Conservation (phyloP, 2,888 invertebrate genomes). For the Pelosia muscerda region DNA sequence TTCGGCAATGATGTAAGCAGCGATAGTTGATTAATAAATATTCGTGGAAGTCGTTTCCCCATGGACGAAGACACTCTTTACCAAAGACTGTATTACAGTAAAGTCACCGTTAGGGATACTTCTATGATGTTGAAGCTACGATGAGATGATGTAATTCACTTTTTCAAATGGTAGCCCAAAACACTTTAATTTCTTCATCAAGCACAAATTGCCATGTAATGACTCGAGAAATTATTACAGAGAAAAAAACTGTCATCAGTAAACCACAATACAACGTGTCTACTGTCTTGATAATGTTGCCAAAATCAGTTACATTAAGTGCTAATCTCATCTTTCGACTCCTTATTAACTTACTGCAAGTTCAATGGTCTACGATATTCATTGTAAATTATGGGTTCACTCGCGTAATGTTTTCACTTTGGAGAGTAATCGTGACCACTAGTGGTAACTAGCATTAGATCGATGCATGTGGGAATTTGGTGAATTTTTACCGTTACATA, state of each 20-base stretch:
- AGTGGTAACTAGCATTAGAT: slow-evolving; percentile 73
- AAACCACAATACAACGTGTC: slow-evolving; percentile 70
- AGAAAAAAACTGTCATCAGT: slow-evolving; percentile 64
- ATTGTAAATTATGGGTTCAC: slow-evolving; percentile 84
- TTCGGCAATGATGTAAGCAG: slow-evolving; percentile 69
- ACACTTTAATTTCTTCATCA: slow-evolving; percentile 16
- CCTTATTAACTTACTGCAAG: slow-evolving; percentile 78
- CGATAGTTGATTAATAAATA: slow-evolving; percentile 79
- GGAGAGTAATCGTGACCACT: slow-evolving; percentile 78
- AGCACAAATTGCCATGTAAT: slow-evolving; percentile 37
- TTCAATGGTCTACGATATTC: slow-evolving; percentile 82
- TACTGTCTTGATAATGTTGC: slow-evolving; percentile 64
- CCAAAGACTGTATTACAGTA: slow-evolving; percentile 37
- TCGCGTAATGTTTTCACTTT: slow-evolving; percentile 82
- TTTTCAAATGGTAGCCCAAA: slow-evolving; percentile 5
- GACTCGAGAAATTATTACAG: slow-evolving; percentile 31
- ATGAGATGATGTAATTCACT: slow-evolving; percentile 49
- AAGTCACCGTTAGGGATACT: too few relatives aligned
- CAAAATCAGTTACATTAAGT: slow-evolving; percentile 72
- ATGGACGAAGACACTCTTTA: slow-evolving; percentile 66
- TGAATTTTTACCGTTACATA: slow-evolving; percentile 73
- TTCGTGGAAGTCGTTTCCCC: slow-evolving; percentile 58
- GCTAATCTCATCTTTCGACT: slow-evolving; percentile 70
- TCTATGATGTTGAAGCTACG: slow-evolving; percentile 66
- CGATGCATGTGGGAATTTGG: slow-evolving; percentile 78